Base-by-base conservation (phyloP, 2,888 invertebrate species). In the Iselma pallidipennis region DNA sequence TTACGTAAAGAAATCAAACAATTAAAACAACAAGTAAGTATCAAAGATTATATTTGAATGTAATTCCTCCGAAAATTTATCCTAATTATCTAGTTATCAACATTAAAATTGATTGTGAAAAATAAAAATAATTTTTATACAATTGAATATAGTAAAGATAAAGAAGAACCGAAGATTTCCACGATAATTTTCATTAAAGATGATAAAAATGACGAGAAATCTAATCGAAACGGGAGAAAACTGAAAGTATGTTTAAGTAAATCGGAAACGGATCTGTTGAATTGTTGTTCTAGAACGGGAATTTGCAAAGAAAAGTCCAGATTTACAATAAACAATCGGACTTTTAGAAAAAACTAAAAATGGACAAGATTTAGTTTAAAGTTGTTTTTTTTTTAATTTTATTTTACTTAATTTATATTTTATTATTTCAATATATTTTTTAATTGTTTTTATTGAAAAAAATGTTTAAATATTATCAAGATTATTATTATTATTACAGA, bases 1-100 rank as follows among this genome's bases (percentile, higher is more conserved):
- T 83, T 90, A 83, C 77, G 88, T 2, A 77, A 86, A 48, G 87
- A 89, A 78, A 82, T 89, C 50, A 85, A 85, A 68, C 83, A 83
- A 71, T 81, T 79, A n/a, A 80, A 79, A 65, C 71, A 73, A 58
- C 76, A 80, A 77, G 79, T 80, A 61, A 69, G 60, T 49, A 21
- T 7, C 25, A 25, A 42, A 9, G 21, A 42, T 33, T n/a, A 2
- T 29, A 21, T 10, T 31, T 23, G 57, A 61, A 6, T 61, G 68
- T 19, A 61, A 68, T 26, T 61, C 66, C 7, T 68, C n/a, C n/a
- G 66, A 28, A 68, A 62, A 31, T 66, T 68, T 10, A 65, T 66
- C 5, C n/a, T n/a, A n/a, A 58, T 69, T 16, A 67, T 70, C 23
- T 70, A 68, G 57, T 51, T 70, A 19, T 33, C 33, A 53, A 31